Evolutionary conservation across 2,888 invertebrate species (phyloP), one percentile per base, ranked within the genome.

Genomic region (Rutpela maculata): DNA sequence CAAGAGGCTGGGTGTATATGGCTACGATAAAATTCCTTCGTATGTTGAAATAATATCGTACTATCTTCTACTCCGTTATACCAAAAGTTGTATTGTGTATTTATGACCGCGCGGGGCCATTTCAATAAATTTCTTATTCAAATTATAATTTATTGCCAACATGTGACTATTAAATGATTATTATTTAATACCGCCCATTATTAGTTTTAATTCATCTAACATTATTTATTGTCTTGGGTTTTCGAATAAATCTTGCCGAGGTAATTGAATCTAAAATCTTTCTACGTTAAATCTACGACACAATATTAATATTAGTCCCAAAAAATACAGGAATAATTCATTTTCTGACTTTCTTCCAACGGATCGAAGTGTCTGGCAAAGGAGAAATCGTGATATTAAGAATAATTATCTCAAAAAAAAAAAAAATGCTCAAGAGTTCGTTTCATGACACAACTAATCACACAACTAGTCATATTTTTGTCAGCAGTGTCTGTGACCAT

Each of bases 41-140:
- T n/a, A 50, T n/a, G n/a, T 50, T n/a, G n/a, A 6, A 50, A 50
- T 15, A 50, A 50, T 50, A 50, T 11, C 12, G 43, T n/a, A 50
- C n/a, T 4, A 19, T 22, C 31, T 62, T 15, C 62, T 62, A n/a
- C 31, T 22, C 62, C 62, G 62, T 31, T 62, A 62, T 31, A 31
- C 15, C 26, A 62, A 50, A 50, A 50, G 50, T n/a, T 50, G n/a
- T 50, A 50, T 50, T 6, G n/a, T n/a, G 15, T 50, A 50, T 50
- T 50, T 50, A 50, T 50, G 50, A 50, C 5, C 50, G 4, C 7
- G 50, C 50, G 15, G 50, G 15, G 50, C 50, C 15, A n/a, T 50
- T 50, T n/a, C 15, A 43, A 43, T 43, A 43, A 12, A 43, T 43
- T 43, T 43, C 11, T 50, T n/a, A 50, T 50, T 50, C 50, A 50